Base-by-base conservation (phyloP, 2,888 invertebrate genomes). In the Osedax fenrisi region DNA sequence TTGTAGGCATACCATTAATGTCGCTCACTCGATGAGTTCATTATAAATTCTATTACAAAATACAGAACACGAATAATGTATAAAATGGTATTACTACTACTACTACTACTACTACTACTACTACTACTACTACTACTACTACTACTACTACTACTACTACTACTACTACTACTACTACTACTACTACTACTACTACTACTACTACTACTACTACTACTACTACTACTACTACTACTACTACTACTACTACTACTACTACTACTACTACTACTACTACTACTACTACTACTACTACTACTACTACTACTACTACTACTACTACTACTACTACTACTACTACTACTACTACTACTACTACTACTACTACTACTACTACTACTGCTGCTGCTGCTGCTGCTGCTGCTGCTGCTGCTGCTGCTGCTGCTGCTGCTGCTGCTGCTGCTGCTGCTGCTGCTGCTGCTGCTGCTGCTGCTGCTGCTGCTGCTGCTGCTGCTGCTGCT, bases 281-380 rank as follows among this genome's bases (percentile, higher is more conserved):
- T 72, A 72, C 72, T 72, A 72, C 68, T 72, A 72, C 72, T 72
- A 72, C 72, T 72, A 72, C 72, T 72, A 1, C 72, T 72, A 72
- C 72, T 1, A 72, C 72, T 72, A 72, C 72, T 72, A 62, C 72
- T 72, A 1, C 72, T 72, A 1, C 72, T 72, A 62, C 72, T 72
- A 1, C 64, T 72, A 1, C 72, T 72, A 62, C 72, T 72, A 72
- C 72, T 1, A 1, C 72, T 72, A 72, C 64, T 1, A 72, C 72
- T 72, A 1, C 72, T 72, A 1, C 72, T 72, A 72, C 72, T 72
- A 1, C 72, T 72, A 72, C 72, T 72, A 1, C 72, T 72, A 72
- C 72, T 72, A 72, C 64, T 72, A 72, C 72, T 66, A 72, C 72
- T 66, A 72, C 72, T 66, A 72, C 72, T 41, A 41, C 41, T 41